A percentile compares a stretch with the other conserved stretches of the same genome.
phyloP scores from a whole-genome alignment of 2,888 invertebrate genomes.

The Meganola albula region DNA sequence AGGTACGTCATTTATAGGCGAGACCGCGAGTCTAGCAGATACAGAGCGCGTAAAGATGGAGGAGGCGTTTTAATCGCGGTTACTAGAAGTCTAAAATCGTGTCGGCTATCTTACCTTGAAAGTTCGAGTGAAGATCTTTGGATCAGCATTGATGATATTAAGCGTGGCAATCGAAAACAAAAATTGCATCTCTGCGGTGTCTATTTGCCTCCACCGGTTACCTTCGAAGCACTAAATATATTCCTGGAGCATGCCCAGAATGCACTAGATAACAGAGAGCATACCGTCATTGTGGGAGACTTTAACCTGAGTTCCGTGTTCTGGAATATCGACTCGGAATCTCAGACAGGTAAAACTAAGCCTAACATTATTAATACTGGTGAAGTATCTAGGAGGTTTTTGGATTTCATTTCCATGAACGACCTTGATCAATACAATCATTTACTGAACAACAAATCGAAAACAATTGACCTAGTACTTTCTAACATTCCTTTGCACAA shows the following conservation, averaged over 20 bases:
- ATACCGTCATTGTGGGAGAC: constrained; percentile 8
- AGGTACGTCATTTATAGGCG: constrained; percentile 19
- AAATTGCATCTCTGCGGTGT: constrained; percentile 6
- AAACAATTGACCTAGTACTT: constrained; percentile 5
- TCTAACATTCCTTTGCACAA: not conserved
- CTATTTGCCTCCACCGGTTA: constrained; percentile 13
- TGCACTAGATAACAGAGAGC: not conserved
- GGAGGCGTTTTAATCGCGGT: constrained; percentile 9
- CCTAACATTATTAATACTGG: too few relatives aligned
- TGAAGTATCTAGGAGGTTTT: constrained; percentile 1
- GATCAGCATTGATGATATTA: constrained; percentile 4
- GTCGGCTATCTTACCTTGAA: constrained; percentile 4
- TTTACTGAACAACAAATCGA: constrained; percentile 5
- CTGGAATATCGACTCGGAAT: constrained; percentile 3
- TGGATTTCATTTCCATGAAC: constrained; percentile 7
- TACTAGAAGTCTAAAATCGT: constrained; percentile 3
- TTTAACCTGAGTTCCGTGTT: constrained; percentile 8
- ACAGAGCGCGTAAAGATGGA: constrained; percentile 2
- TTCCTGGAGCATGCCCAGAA: constrained; percentile 3
- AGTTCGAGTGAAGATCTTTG: constrained; percentile 11
- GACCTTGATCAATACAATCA: constrained; percentile 9
- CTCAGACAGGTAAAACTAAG: not conserved
- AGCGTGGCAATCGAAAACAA: not conserved
- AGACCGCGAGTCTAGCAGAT: constrained; percentile 11
- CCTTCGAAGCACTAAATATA: constrained; percentile 1